Base-by-base conservation (phyloP, 2,797 vertebrate genomes). In the Oreochromis mossambicus region DNA sequence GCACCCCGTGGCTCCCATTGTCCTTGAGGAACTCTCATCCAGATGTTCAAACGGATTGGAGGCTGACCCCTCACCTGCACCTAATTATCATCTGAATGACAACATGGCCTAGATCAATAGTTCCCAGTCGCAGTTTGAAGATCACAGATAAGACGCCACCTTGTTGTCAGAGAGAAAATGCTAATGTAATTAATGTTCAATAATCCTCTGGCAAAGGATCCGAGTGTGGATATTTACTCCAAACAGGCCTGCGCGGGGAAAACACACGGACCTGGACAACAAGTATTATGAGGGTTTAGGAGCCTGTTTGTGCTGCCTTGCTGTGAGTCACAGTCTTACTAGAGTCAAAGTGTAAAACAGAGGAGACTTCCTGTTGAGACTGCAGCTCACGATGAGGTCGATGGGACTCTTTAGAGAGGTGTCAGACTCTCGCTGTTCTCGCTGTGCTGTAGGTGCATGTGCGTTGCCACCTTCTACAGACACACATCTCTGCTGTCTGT, bases 1-100 rank as follows among this genome's bases (percentile, higher is more conserved):
- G 92, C 91, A 91, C 95, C 94, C 96, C 85, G 89, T 86, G 82
- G 94, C 89, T 94, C 88, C 85, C 88, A 83, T 94, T 95, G 96
- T 97, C 97, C 97, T 97, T 97, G 96, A 96, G 95, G 95, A 96
- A 93, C 94, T 95, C 94, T 96, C 87, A 78, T 95, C 96, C 96
- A 97, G 96, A 96, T 96, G 96, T 96, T 97, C 87, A 95, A 93
- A 93, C 78, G 94, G 95, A 94, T 97, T 96, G 96, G 97, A 97
- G 95, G 96, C 96, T 94, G 96, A 98, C 96, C 97, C 96, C 95
- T 97, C 96, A 97, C 97, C 97, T 94, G 93, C 93, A 93, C 96
- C 97, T 98, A 97, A 98, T 98, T 98, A 97, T 97, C 97, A 98
- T 98, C 97, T 97, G 97, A 98, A 97, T 98, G 97, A 98, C 97